These are phyloP conservation scores for human (Homo sapiens) DNA, from an alignment of 2,113 vertebrate genomes.

Conservation along the genomic window DNA sequence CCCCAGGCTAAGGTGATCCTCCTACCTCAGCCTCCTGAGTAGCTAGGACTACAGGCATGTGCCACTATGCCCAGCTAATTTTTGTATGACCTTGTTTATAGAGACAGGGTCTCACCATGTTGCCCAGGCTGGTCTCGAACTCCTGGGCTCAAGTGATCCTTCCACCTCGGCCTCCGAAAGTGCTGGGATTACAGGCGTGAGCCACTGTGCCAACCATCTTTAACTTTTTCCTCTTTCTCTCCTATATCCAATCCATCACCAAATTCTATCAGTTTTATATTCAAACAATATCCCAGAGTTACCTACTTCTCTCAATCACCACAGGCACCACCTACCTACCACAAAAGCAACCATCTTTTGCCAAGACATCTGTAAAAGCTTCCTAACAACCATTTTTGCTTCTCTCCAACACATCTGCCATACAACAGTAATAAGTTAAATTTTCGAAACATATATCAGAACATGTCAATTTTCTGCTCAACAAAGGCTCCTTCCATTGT, in stretches of 20 bases:
- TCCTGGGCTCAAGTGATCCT: background rate
- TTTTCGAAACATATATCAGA: background rate
- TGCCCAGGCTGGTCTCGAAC: background rate
- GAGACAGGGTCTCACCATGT: background rate
- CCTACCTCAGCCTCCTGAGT: background rate
- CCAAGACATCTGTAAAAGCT: background rate
- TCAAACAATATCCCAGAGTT: background rate
- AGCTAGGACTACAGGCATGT: background rate
- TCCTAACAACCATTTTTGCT: background rate
- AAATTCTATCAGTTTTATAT: background rate
- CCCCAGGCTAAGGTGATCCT: background rate
- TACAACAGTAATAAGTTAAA: background rate
- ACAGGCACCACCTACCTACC: background rate
- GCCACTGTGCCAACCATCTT: background rate
- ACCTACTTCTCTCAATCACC: background rate
- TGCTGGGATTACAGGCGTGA: background rate
- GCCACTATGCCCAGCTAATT: background rate
- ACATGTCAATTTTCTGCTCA: background rate
- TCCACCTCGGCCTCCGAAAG: background rate
- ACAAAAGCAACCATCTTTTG: background rate
- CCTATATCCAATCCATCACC: background rate
- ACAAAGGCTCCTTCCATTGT: background rate
- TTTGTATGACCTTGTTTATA: background rate
- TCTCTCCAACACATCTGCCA: background rate
- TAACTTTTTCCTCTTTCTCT: background rate